Evolutionary conservation across 2,888 invertebrate genomes (phyloP).

Genomic region (Rhorus exstirpatorius): DNA sequence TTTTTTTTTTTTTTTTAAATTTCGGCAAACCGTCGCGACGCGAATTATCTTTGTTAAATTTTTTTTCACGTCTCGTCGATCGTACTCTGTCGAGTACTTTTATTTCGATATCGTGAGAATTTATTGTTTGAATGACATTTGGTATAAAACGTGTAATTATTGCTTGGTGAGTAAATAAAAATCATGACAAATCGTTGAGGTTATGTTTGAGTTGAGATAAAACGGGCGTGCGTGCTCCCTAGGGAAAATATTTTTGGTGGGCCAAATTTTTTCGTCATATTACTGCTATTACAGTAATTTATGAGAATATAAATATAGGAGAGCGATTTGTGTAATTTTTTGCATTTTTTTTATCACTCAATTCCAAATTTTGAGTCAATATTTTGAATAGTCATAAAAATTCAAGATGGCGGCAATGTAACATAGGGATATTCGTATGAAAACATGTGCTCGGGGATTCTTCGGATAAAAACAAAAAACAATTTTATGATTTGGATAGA

Average conservation of each 20-base stretch:
- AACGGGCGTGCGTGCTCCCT: neutral
- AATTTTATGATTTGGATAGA: no score
- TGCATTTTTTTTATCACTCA: no score
- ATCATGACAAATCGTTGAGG: neutral
- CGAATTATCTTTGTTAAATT: neutral
- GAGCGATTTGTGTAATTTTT: no score
- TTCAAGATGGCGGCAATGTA: no score
- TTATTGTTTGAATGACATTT: constrained; percentile 2
- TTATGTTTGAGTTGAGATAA: neutral
- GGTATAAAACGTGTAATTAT: neutral
- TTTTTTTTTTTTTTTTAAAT: no score
- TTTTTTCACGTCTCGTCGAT: neutral
- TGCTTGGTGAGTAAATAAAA: neutral
- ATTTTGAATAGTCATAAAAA: no score
- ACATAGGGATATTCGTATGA: no score
- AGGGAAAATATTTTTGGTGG: neutral
- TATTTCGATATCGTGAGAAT: neutral
- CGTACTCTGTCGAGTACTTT: neutral
- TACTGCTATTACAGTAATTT: no score
- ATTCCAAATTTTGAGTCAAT: no score
- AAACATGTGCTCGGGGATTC: no score
- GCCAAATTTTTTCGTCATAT: constrained; percentile 8
- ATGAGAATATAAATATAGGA: no score
- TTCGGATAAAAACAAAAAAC: no score
- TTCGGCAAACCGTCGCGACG: neutral